A percentile compares a stretch with the other conserved stretches of the same genome.
These are phyloP conservation scores for Enteromius radiatus DNA, from an alignment of 2,797 vertebrate genomes.

Conservation along the genomic window DNA sequence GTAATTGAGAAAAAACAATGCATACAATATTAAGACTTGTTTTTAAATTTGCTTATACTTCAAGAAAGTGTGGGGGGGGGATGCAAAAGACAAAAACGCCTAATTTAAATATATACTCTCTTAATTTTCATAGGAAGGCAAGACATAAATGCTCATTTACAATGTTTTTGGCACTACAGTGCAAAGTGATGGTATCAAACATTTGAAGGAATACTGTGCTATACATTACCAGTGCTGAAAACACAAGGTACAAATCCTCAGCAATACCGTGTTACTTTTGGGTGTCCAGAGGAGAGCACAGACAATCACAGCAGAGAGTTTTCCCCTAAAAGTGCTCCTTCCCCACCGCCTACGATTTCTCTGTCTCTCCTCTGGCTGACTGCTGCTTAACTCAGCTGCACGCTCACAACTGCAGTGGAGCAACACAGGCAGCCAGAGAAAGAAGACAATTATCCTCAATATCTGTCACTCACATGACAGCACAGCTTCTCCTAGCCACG, in stretches of 20 bases:
- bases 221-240: neutral
- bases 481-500: slow-evolving; percentile 57
- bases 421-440: slow-evolving; percentile 59
- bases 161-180: neutral
- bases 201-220: neutral
- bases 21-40: neutral
- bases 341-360: slow-evolving; percentile 23
- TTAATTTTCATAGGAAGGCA: neutral
- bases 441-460: slow-evolving; percentile 65
- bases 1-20: neutral
- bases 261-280: neutral
- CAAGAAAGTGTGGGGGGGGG: no score
- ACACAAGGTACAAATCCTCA: neutral
- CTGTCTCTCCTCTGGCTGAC: slow-evolving; percentile 50
- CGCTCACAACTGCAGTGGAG: slow-evolving; percentile 54
- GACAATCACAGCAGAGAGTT: slow-evolving; percentile 44
- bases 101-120: neutral
- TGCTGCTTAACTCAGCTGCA: slow-evolving; percentile 62
- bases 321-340: slow-evolving; percentile 49
- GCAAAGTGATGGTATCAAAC: neutral
- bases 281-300: slow-evolving; percentile 45
- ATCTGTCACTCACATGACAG: slow-evolving; percentile 65
- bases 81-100: neutral
- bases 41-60: neutral
- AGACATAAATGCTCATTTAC: neutral